phyloP scores from a whole-genome alignment of 1,140 invertebrate genomes.

The Sipha flava region DNA sequence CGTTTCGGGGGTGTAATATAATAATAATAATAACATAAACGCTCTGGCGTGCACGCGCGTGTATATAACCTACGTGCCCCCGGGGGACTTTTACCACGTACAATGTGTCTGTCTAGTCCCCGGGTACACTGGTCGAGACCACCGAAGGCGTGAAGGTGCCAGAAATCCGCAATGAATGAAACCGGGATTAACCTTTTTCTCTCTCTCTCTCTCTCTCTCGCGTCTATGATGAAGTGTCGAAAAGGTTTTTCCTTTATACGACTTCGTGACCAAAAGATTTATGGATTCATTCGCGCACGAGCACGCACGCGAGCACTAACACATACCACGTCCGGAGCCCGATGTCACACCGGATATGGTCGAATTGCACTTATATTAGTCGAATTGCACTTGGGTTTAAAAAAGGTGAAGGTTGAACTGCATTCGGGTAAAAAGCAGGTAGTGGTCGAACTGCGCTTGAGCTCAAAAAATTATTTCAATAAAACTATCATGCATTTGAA shows the following conservation, averaged over 20 bases:
- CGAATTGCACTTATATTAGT: too few species aligned
- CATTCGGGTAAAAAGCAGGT: too few species aligned
- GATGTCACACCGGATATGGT: too few species aligned
- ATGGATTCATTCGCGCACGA: neutral
- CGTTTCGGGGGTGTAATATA: neutral
- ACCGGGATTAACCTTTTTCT: constrained; percentile 21
- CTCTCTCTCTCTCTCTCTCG: neutral
- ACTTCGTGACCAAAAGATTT: neutral
- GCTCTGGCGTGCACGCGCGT: neutral
- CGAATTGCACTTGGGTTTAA: too few species aligned
- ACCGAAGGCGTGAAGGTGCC: neutral
- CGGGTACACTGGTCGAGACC: neutral
- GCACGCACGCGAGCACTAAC: too few species aligned
- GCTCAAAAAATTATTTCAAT: too few species aligned
- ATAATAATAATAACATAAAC: neutral
- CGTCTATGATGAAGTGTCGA: neutral
- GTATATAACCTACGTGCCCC: neutral
- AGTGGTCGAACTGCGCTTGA: too few species aligned
- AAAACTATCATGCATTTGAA: too few species aligned
- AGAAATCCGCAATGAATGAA: neutral
- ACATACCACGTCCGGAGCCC: too few species aligned
- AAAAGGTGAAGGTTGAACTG: too few species aligned
- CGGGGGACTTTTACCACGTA: neutral
- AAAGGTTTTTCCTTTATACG: constrained; percentile 14
- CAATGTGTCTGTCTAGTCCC: neutral